A percentile compares a stretch with the other conserved stretches of the same genome.
phyloP scores from a whole-genome alignment of 2,113 vertebrate species.

The Benthochromis sp. region DNA sequence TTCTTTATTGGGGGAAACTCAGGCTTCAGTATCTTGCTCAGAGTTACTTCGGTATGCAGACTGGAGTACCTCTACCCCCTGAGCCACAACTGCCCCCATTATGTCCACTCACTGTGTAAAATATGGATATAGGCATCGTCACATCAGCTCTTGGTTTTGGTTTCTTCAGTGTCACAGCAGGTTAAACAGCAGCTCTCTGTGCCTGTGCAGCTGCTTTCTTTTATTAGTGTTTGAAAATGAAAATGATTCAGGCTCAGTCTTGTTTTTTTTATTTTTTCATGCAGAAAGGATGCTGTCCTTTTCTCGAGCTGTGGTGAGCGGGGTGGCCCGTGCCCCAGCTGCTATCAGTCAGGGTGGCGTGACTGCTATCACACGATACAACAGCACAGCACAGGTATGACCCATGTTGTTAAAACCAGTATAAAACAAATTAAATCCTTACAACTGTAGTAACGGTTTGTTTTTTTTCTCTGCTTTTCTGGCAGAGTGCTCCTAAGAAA shows the following conservation, averaged over 20 bases:
- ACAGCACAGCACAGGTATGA: slow-evolving; percentile 64
- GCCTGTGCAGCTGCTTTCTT: neutral
- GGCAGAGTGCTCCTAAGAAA: slow-evolving; percentile 76
- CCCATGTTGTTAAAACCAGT: neutral
- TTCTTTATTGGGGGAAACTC: neutral
- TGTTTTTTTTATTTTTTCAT: neutral
- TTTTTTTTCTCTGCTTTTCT: neutral
- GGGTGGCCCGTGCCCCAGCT: slow-evolving; percentile 44
- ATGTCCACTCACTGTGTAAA: neutral
- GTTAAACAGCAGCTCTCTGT: neutral
- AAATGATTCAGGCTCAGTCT: neutral
- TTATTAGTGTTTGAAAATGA: neutral
- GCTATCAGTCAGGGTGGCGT: slow-evolving; percentile 43
- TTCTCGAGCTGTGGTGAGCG: slow-evolving; percentile 46
- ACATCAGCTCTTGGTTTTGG: neutral
- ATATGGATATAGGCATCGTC: neutral
- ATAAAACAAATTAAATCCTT: neutral
- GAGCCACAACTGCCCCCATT: neutral
- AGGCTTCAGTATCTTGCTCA: neutral
- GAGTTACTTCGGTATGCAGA: neutral
- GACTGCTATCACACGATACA: slow-evolving; percentile 50
- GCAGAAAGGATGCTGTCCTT: slow-evolving; percentile 65
- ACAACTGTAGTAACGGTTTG: neutral
- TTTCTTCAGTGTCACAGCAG: neutral
- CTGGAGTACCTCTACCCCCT: neutral